phyloP scores from a whole-genome alignment of 2,113 vertebrate genomes.

The Chionodraco myersi region DNA sequence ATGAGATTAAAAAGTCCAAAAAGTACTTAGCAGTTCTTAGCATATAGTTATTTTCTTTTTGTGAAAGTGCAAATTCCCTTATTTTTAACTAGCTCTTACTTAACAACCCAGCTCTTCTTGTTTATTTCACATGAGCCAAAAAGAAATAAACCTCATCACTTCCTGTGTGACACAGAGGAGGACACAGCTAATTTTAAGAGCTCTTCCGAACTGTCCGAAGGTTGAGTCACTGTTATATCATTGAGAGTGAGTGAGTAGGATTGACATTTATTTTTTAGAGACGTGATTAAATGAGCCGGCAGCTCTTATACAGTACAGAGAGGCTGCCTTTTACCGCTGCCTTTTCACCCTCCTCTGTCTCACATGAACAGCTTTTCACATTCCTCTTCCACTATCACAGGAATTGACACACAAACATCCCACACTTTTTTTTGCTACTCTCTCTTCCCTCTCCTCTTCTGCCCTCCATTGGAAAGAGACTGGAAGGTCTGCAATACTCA shows the following conservation, averaged over 20 bases:
- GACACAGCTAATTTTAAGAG: constrained; percentile 14
- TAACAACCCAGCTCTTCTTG: neutral
- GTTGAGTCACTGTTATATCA: constrained; percentile 49
- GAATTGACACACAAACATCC: constrained; percentile 25
- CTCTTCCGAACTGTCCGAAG: constrained; percentile 17
- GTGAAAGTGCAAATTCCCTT: neutral
- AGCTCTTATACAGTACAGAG: neutral
- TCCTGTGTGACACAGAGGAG: constrained; percentile 39
- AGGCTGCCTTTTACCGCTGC: neutral
- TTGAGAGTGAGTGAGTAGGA: constrained; percentile 1
- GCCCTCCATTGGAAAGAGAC: constrained; percentile 83
- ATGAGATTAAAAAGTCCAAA: too few species aligned
- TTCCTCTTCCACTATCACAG: constrained; percentile 33
- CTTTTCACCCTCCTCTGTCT: constrained; percentile 20
- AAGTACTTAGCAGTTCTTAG: neutral
- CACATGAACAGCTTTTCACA: constrained; percentile 25
- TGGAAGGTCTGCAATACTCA: constrained; percentile 58
- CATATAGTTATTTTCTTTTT: neutral
- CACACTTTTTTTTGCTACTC: constrained; percentile 37
- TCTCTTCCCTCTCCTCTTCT: constrained; percentile 85
- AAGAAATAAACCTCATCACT: constrained; percentile 1
- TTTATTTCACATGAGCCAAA: neutral
- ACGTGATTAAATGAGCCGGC: constrained; percentile 22
- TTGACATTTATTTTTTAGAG: constrained; percentile 33
- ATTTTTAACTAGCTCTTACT: neutral